These are phyloP conservation scores for Sebastolobus altivelis DNA, from an alignment of 2,797 vertebrate species.

Conservation along the genomic window DNA sequence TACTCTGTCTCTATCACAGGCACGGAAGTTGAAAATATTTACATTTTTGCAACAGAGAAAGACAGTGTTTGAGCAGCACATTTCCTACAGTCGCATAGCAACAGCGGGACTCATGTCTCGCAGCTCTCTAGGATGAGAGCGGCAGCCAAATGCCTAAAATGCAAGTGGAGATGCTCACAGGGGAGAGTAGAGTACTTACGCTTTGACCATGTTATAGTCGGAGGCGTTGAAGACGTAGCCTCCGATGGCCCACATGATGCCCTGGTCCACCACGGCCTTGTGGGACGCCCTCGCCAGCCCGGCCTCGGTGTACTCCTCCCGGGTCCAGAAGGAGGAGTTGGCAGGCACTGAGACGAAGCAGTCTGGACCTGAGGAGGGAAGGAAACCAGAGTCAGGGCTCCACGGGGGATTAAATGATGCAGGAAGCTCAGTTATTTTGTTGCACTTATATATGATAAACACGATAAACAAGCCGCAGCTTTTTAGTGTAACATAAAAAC, in stretches of 20 bases:
- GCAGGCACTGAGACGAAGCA: slow-evolving; percentile 92
- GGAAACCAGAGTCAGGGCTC: slow-evolving; percentile 18
- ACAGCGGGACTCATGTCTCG: slow-evolving; percentile 32
- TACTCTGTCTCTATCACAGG: not conserved
- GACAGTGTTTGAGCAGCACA: slow-evolving; percentile 1
- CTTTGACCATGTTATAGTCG: slow-evolving; percentile 94
- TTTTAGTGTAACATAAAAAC: not conserved
- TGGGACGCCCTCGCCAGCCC: slow-evolving; percentile 93
- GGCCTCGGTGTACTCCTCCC: slow-evolving; percentile 85
- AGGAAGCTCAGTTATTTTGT: not conserved
- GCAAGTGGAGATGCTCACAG: rapidly evolving
- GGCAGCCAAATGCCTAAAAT: slow-evolving; percentile 12
- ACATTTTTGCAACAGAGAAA: not conserved
- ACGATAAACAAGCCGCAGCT: not conserved
- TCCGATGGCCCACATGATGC: slow-evolving; percentile 95
- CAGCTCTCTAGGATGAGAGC: not conserved
- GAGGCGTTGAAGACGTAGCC: slow-evolving; percentile 98
- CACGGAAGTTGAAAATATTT: slow-evolving; percentile 21
- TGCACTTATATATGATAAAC: not conserved
- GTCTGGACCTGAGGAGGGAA: slow-evolving; percentile 86
- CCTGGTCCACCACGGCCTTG: slow-evolving; percentile 91
- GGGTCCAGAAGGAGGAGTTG: slow-evolving; percentile 93
- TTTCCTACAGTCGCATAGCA: slow-evolving; percentile 46
- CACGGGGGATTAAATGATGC: not conserved
- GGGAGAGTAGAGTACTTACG: slow-evolving; percentile 85